Base-by-base conservation (phyloP, 2,797 vertebrate species). In the Acanthopagrus latus region DNA sequence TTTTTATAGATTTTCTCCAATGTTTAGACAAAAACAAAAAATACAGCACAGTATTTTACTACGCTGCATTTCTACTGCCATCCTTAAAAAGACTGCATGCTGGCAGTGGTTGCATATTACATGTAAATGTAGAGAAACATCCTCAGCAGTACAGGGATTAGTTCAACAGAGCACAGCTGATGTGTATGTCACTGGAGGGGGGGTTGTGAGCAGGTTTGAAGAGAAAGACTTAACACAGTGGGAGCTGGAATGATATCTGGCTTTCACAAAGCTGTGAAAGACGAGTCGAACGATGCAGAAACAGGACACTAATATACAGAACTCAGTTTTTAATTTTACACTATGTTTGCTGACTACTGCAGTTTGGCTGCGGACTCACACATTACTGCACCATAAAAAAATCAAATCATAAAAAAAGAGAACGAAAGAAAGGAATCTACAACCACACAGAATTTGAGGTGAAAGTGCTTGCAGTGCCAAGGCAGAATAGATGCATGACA, bases 141-240 rank as follows among this genome's bases (percentile, higher is more conserved):
- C 64, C 56, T 75, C 66, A 20, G 77, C 71, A 60, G 55, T 23
- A 8, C 4, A 18, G 29, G 59, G 83, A 82, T 84, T 72, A 84
- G 44, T 38, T 67, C 43, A 33, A 7, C 55, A 47, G 52, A 67
- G 77, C 77, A 78, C 18, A 56, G 69, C 21, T 71, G 68, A 18
- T 47, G 59, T 56, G 21, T 59, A 14, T 38, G 17, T 50, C 6
- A 3, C 5, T 13, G 21, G 16, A n/a, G n/a, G n/a, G 55, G 55
- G 33, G 63, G 38, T 11, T 59, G 38, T 52, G 51, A 33, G 70
- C 25, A 57, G 54, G 52, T 75, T 78, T 75, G 68, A 62, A 69
- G 67, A 73, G 55, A 64, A 63, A 50, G 47, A 43, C 20, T 75
- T 47, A 58, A 71, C 21, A 9, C 78, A 54, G 29, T 46, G 0